phyloP scores from a whole-genome alignment of 1,140 invertebrate species.

The Coptotermes formosanus region DNA sequence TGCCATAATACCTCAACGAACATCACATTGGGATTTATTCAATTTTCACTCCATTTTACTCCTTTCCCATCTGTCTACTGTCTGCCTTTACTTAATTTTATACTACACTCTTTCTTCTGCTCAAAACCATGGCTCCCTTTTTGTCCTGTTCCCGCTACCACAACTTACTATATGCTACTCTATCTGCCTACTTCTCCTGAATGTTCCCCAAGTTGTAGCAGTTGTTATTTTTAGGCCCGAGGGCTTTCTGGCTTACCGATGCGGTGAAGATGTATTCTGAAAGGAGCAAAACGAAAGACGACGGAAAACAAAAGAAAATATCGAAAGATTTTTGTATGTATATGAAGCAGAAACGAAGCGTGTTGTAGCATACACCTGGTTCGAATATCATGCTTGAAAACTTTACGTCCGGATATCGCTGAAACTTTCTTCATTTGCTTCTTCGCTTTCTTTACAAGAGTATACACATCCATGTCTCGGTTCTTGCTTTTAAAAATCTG shows the following conservation, averaged over 20 bases:
- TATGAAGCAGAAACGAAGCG: no score
- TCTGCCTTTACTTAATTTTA: neutral
- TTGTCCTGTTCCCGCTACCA: neutral
- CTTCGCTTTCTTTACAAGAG: no score
- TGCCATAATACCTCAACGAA: neutral
- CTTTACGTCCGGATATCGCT: no score
- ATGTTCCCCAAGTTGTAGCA: neutral
- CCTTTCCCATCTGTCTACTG: neutral
- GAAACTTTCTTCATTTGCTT: no score
- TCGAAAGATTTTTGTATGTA: neutral
- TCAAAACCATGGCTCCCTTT: neutral
- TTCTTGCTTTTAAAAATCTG: no score
- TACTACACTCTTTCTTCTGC: neutral
- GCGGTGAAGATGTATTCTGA: neutral
- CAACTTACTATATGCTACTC: neutral
- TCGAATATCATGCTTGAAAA: no score
- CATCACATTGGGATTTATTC: neutral
- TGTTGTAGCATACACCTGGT: no score
- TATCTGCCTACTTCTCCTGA: neutral
- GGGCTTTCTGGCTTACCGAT: neutral
- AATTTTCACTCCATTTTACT: neutral
- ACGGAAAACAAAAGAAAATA: neutral
- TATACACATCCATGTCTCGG: no score
- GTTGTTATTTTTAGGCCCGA: neutral
- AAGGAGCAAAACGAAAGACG: neutral